phyloP scores from a whole-genome alignment of 2,888 invertebrate species.

The Drosophila birchii region DNA sequence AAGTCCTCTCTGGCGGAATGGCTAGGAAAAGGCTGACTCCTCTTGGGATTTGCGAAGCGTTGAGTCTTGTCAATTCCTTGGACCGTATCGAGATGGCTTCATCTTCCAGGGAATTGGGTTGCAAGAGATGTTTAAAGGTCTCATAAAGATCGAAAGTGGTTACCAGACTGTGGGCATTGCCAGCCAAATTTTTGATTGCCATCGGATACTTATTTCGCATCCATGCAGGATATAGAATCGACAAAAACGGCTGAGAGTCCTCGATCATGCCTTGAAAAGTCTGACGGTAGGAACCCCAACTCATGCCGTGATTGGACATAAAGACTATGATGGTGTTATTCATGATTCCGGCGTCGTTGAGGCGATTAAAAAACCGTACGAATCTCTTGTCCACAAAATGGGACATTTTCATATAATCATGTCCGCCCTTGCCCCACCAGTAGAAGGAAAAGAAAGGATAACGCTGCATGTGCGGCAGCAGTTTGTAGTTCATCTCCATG shows the following conservation, averaged over 20 bases:
- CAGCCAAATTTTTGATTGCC: slow-evolving; percentile 88
- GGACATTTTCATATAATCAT: slow-evolving; percentile 92
- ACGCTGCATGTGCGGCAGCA: slow-evolving; percentile 86
- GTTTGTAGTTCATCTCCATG: slow-evolving; percentile 88
- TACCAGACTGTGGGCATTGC: slow-evolving; percentile 89
- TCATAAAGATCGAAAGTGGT: slow-evolving; percentile 93
- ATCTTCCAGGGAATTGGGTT: slow-evolving; percentile 85
- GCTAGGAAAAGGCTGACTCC: slow-evolving; percentile 91
- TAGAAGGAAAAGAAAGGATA: slow-evolving; percentile 91
- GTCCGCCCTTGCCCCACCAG: slow-evolving; percentile 92
- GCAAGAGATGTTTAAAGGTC: slow-evolving; percentile 89
- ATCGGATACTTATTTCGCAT: slow-evolving; percentile 87
- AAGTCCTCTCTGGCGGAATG: slow-evolving; percentile 89
- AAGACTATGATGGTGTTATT: slow-evolving; percentile 89
- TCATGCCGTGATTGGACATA: slow-evolving; percentile 94
- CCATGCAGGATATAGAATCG: slow-evolving; percentile 89
- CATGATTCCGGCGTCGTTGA: slow-evolving; percentile 78
- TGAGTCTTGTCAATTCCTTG: slow-evolving; percentile 57
- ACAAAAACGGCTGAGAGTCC: slow-evolving; percentile 92
- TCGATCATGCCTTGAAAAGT: slow-evolving; percentile 93
- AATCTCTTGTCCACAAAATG: slow-evolving; percentile 87
- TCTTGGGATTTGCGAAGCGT: slow-evolving; percentile 83
- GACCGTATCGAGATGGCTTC: slow-evolving; percentile 83
- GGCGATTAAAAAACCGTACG: slow-evolving; percentile 59
- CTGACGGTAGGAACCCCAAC: slow-evolving; percentile 91